Base-by-base conservation (phyloP, 2,113 vertebrate species). In the Dasyprocta punctata region DNA sequence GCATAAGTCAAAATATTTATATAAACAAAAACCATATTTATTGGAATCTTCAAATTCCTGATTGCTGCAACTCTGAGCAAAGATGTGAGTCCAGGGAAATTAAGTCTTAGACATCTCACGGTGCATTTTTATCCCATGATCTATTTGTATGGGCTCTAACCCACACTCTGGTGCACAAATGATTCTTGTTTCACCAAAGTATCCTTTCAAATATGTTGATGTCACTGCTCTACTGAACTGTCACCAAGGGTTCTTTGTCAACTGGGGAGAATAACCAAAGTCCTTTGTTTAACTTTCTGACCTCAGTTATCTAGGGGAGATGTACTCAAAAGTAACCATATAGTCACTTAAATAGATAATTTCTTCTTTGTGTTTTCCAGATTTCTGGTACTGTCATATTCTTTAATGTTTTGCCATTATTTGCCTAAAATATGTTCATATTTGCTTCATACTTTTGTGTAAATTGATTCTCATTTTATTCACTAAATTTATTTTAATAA, bases 391-490 rank as follows among this genome's bases (percentile, higher is more conserved):
- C 2, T n/a, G 20, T 33, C 41, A 56, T 22, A 86, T 71, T 86
- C 3, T 73, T 49, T 28, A 38, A 73, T 69, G 5, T 16, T n/a
- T 92, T 80, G 11, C 52, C 60, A 56, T 33, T n/a, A 52, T 52
- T n/a, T 83, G 38, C 36, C 49, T 52, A 95, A 89, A 1, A 36
- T 87, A 28, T 49, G 30, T 75, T 47, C 26, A 44, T 69, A 54
- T 82, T 93, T 95, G 58, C 60, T 82, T 85, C 38, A 38, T 73
- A 86, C 90, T 67, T 87, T 85, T 63, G 36, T 69, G 85, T 82
- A 80, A 60, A 87, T 73, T 61, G 56, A 65, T 28, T 92, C 30
- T 36, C 16, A 92, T 94, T 94, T 89, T 91, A 84, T 49, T 95
- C 8, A 77, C 33, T 78, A 90, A 28, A 12, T 95, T 22, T 87